phyloP scores from a whole-genome alignment of 1,140 invertebrate species.

The Hormaphis cornu region DNA sequence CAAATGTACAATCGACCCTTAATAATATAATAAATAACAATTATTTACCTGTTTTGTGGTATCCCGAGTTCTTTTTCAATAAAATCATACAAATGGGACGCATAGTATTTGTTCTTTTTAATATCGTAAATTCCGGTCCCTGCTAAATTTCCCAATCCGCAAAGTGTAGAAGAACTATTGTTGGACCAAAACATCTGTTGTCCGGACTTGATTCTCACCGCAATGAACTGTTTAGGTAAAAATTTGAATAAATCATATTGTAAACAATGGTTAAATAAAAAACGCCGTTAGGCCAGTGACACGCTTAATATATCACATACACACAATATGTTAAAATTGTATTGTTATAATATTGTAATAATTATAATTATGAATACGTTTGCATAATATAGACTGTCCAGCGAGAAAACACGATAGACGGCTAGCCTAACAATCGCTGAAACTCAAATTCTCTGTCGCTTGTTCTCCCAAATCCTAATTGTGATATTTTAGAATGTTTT shows the following conservation, averaged over 20 bases:
- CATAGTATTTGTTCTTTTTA: neutral
- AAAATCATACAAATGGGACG: neutral
- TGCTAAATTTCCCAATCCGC: neutral
- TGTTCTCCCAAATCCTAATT: too few relatives aligned
- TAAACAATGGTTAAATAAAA: neutral
- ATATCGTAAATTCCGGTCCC: neutral
- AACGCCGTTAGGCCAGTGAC: neutral
- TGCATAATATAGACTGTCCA: too few relatives aligned
- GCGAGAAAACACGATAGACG: too few relatives aligned
- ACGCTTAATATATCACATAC: neutral
- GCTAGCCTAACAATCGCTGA: too few relatives aligned
- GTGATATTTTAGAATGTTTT: too few relatives aligned
- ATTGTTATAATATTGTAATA: too few relatives aligned
- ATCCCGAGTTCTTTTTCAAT: slow-evolving; percentile 1
- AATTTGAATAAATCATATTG: neutral
- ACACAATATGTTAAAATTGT: too few relatives aligned
- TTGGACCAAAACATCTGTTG: neutral
- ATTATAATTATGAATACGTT: too few relatives aligned
- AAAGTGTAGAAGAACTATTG: neutral
- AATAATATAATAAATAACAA: too few relatives aligned
- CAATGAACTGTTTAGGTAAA: neutral
- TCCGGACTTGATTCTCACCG: neutral
- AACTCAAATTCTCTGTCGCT: too few relatives aligned
- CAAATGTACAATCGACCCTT: too few relatives aligned
- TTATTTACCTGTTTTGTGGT: slow-evolving; percentile 3